phyloP scores from a whole-genome alignment of 2,113 vertebrate genomes.

The Grammomys surdaster region DNA sequence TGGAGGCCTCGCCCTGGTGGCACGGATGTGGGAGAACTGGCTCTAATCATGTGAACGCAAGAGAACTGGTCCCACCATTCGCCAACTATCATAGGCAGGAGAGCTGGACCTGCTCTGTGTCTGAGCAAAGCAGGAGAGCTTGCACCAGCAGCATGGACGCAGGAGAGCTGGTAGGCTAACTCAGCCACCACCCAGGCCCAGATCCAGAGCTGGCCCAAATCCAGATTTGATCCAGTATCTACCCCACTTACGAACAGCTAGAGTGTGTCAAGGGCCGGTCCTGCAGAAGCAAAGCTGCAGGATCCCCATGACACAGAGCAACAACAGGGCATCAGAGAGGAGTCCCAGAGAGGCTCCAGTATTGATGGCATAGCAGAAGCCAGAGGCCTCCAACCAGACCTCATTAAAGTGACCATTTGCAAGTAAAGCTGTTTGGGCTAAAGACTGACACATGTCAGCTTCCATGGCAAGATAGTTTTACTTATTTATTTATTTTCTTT shows the following conservation, averaged over 20 bases:
- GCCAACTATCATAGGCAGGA: not conserved
- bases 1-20: no score
- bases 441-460: not conserved
- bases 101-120: not conserved
- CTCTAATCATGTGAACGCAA: not conserved
- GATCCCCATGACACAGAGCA: not conserved
- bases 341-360: not conserved
- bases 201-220: not conserved
- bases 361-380: not conserved
- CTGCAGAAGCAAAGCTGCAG: not conserved
- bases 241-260: not conserved
- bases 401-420: not conserved
- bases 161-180: not conserved
- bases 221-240: not conserved
- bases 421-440: not conserved
- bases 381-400: not conserved
- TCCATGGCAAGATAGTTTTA: not conserved
- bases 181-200: not conserved
- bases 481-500: not conserved
- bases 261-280: not conserved
- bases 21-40: no score
- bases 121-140: not conserved
- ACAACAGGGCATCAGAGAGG: not conserved
- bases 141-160: not conserved
- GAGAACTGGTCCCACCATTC: no score